Percentiles rank a stretch among this genome's conserved stretches.
phyloP scores from a whole-genome alignment of 1,140 invertebrate genomes.

The Plutomurus gul region DNA sequence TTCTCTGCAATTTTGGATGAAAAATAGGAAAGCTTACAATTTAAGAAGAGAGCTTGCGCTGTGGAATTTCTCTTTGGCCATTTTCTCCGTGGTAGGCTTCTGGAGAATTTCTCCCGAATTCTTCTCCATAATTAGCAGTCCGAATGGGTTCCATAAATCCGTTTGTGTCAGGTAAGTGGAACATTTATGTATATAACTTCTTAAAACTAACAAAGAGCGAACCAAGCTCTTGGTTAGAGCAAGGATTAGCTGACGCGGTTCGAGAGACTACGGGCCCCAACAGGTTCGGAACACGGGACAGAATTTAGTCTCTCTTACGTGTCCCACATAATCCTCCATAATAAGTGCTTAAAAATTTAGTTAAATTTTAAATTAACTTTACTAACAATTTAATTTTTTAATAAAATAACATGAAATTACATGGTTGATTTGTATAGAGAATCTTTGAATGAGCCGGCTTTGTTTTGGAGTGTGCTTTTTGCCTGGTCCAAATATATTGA shows the following conservation, averaged over 20 bases:
- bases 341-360: too few relatives aligned
- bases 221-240: too few relatives aligned
- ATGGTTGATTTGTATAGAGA: not conserved
- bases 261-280: too few relatives aligned
- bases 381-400: too few relatives aligned
- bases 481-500: slow-evolving; percentile 44
- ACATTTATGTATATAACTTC: too few relatives aligned
- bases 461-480: slow-evolving; percentile 35
- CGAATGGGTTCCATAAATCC: slow-evolving; percentile 24
- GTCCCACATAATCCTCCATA: too few relatives aligned
- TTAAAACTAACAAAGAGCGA: too few relatives aligned
- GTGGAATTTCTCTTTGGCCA: slow-evolving; percentile 37
- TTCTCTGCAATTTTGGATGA: slow-evolving; percentile 11
- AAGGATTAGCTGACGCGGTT: too few relatives aligned
- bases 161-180: slow-evolving; percentile 25
- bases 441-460: slow-evolving; percentile 7
- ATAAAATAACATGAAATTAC: too few relatives aligned
- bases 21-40: slow-evolving; percentile 25
- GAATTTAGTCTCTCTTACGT: too few relatives aligned
- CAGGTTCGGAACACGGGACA: too few relatives aligned
- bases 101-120: slow-evolving; percentile 34
- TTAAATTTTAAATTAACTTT: too few relatives aligned
- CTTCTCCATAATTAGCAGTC: not conserved
- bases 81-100: slow-evolving; percentile 37
- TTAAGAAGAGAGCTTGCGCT: slow-evolving; percentile 4